Evolutionary conservation across 2,797 vertebrate genomes (phyloP).

Genomic region (Nasua narica): DNA sequence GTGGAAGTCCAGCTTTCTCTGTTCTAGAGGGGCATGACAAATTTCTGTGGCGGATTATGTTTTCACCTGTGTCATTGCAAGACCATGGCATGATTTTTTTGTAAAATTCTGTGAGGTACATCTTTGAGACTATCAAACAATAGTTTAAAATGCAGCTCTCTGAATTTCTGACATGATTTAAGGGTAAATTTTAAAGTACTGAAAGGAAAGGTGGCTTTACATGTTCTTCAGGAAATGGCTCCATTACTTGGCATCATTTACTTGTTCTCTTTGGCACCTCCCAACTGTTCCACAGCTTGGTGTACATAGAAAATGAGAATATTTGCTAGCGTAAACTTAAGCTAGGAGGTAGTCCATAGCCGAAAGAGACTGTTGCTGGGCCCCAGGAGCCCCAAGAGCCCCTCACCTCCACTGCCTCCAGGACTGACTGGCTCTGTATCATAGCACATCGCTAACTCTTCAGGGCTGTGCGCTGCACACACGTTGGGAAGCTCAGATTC

Average conservation of each 20-base stretch:
- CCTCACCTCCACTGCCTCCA: accelerated
- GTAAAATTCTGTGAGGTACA: background rate
- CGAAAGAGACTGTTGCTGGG: background rate
- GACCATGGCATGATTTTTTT: background rate
- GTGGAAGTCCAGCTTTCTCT: background rate
- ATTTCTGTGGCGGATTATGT: background rate
- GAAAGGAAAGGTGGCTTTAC: background rate
- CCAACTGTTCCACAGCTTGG: background rate
- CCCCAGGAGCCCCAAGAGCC: accelerated
- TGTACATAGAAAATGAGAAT: background rate
- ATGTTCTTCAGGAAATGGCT: background rate
- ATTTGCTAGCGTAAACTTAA: background rate
- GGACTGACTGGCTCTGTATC: background rate
- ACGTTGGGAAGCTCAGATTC: background rate
- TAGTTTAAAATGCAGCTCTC: background rate
- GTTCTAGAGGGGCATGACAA: background rate
- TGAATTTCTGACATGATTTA: background rate
- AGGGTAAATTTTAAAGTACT: background rate
- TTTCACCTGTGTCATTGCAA: background rate
- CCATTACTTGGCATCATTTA: background rate
- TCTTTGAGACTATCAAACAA: background rate
- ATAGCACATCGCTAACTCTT: background rate
- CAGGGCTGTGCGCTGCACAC: background rate
- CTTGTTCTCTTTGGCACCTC: background rate
- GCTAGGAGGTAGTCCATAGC: background rate